Conservation (phyloP, 2,797 vertebrate genomes). For the Hydrophis major region DNA sequence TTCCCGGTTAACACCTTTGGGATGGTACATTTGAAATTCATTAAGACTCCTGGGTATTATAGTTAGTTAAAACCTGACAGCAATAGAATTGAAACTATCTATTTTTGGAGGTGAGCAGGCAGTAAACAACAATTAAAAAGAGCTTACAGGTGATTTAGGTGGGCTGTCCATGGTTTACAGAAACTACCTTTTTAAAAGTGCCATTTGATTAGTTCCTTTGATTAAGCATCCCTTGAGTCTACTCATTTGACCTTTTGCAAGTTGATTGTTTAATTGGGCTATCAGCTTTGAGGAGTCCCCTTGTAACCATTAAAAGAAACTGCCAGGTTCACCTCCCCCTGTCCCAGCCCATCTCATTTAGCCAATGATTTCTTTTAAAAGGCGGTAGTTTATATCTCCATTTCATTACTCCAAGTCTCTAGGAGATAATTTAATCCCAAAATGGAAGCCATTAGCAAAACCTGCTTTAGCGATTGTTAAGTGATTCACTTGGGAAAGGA, state of each 20-base stretch:
- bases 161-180: not conserved
- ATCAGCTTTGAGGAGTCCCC: conserved; percentile 33
- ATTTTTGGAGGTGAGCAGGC: not conserved
- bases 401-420: conserved; percentile 52
- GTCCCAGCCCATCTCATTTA: conserved; percentile 45
- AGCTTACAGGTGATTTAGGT: not conserved
- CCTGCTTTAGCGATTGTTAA: conserved; percentile 57
- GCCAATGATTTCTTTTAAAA: conserved; percentile 45
- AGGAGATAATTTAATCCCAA: conserved; percentile 61
- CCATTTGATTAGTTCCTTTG: conserved; percentile 21
- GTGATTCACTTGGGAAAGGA: conserved; percentile 42
- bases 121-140: conserved; percentile 6
- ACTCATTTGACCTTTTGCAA: conserved; percentile 31
- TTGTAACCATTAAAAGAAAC: conserved; percentile 22
- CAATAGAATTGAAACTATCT: not conserved
- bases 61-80: not conserved
- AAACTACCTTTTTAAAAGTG: not conserved
- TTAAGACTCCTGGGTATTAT: not conserved
- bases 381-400: conserved; percentile 32
- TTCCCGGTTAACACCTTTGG: not conserved
- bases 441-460: conserved; percentile 57
- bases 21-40: not conserved
- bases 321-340: not conserved
- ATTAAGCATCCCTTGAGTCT: conserved; percentile 1
- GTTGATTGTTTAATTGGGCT: conserved; percentile 42